Evolutionary conservation across 2,113 vertebrate species (phyloP).

Genomic region (Dolichallabes microphthalmus): DNA sequence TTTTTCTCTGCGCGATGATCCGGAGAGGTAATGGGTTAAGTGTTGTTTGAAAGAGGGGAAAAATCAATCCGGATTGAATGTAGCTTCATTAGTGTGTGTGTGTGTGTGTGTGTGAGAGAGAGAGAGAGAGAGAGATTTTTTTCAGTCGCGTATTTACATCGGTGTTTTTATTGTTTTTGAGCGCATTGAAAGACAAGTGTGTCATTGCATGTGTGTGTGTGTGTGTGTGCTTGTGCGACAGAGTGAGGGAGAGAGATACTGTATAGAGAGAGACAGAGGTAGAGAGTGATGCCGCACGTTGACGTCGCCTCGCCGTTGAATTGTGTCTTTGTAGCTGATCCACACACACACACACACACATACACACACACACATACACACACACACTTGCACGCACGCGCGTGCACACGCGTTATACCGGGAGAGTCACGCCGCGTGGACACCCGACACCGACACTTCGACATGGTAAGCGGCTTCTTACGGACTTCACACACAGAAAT

Average conservation of each 20-base stretch:
- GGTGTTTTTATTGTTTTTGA: constrained; percentile 83
- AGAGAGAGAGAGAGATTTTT: constrained; percentile 73
- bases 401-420: constrained; percentile 66
- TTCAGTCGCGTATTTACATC: constrained; percentile 82
- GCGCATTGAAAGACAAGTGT: constrained; percentile 78
- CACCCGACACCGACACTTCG: constrained; percentile 65
- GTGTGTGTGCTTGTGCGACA: constrained; percentile 50
- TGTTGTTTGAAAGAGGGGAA: constrained; percentile 69
- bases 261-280: not conserved
- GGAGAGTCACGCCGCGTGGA: constrained; percentile 82
- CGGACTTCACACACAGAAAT: too few relatives aligned
- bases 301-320: constrained; percentile 66
- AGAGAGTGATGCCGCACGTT: constrained; percentile 57
- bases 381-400: constrained; percentile 59
- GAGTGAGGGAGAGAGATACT: constrained; percentile 1
- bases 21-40: constrained; percentile 90
- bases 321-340: constrained; percentile 84
- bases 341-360: constrained; percentile 69
- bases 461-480: too few relatives aligned
- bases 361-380: constrained; percentile 72
- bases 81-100: constrained; percentile 87
- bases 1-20: constrained; percentile 80
- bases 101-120: not conserved
- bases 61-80: constrained; percentile 91
- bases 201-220: constrained; percentile 54